phyloP scores from a whole-genome alignment of 1,140 invertebrate genomes.

The Bathynomus jamesi region DNA sequence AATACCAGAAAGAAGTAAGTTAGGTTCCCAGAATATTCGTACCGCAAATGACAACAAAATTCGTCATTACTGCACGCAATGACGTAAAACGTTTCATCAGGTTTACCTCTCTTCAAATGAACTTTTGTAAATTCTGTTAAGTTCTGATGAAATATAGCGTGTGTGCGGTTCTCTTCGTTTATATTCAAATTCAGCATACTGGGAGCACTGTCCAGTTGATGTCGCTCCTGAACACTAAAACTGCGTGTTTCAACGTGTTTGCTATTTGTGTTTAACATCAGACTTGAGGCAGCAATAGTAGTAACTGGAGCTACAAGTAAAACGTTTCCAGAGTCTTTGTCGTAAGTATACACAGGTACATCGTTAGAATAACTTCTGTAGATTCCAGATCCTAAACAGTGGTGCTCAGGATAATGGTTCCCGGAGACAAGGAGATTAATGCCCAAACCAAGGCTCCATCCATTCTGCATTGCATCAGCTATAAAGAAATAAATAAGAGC shows the following conservation, averaged over 20 bases:
- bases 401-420: slow-evolving; percentile 46
- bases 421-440: slow-evolving; percentile 54
- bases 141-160: background rate
- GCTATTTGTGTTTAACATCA: background rate
- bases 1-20: background rate
- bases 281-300: background rate
- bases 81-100: background rate
- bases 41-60: background rate
- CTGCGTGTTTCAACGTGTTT: background rate
- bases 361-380: slow-evolving; percentile 47
- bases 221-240: background rate
- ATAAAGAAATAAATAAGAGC: too few relatives aligned
- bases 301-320: slow-evolving; percentile 22
- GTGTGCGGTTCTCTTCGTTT: background rate
- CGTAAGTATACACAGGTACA: slow-evolving; percentile 41
- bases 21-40: background rate
- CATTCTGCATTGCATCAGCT: slow-evolving; percentile 42
- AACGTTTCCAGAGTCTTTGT: slow-evolving; percentile 20
- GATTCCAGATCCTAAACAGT: slow-evolving; percentile 55
- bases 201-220: too few relatives aligned
- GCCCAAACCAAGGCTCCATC: slow-evolving; percentile 49
- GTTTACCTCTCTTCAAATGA: background rate
- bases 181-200: background rate
- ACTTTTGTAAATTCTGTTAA: background rate
- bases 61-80: background rate